These are phyloP conservation scores for Prionace glauca DNA, from an alignment of 2,797 vertebrate genomes.

Conservation along the genomic window DNA sequence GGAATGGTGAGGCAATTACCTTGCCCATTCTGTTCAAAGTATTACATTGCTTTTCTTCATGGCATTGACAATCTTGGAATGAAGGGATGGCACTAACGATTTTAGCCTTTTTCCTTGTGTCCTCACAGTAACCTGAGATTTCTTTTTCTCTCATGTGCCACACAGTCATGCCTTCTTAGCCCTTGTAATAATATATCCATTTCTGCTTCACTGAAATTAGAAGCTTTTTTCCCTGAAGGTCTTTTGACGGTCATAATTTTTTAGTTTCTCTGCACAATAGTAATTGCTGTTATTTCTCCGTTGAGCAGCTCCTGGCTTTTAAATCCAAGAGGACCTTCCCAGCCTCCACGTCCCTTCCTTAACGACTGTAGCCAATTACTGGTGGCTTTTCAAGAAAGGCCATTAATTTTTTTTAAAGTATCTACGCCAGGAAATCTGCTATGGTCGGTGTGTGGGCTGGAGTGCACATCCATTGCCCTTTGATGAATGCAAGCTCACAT, in stretches of 20 bases:
- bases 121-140: not conserved
- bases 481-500: not conserved
- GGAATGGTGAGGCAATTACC: not conserved
- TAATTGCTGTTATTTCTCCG: not conserved
- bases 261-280: not conserved
- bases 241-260: not conserved
- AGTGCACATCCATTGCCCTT: not conserved
- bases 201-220: conserved; percentile 1
- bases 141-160: not conserved
- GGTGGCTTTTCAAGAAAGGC: not conserved
- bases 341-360: not conserved
- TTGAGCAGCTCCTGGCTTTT: not conserved
- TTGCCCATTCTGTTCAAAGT: not conserved
- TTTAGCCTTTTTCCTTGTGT: not conserved
- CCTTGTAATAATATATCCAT: not conserved
- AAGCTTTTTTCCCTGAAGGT: not conserved
- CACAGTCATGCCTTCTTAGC: not conserved
- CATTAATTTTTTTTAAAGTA: not conserved
- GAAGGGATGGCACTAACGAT: not conserved
- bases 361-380: not conserved
- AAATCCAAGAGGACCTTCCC: not conserved
- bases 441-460: not conserved
- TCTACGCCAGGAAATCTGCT: not conserved
- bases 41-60: not conserved
- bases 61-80: not conserved